A percentile compares a stretch with the other conserved stretches of the same genome.
phyloP scores from a whole-genome alignment of 2,113 vertebrate genomes.

The Hemibagrus wyckioides region DNA sequence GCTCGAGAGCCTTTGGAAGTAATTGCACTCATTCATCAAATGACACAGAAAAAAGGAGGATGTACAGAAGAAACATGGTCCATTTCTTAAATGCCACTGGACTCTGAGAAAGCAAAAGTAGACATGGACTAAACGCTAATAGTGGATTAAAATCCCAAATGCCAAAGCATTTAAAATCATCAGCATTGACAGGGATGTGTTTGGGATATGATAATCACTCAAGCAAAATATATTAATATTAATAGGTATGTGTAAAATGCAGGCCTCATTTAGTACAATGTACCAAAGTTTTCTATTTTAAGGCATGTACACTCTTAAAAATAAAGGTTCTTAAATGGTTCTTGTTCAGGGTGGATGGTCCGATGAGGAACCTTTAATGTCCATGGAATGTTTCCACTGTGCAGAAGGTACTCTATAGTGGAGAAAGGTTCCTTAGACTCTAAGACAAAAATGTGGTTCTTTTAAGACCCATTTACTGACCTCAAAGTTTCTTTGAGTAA shows the following conservation, averaged over 20 bases:
- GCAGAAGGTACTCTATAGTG: too few relatives aligned
- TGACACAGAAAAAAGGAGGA: background rate
- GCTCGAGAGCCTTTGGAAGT: background rate
- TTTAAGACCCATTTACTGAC: too few relatives aligned
- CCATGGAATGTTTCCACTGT: too few relatives aligned
- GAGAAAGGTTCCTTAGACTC: too few relatives aligned
- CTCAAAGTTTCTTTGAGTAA: too few relatives aligned
- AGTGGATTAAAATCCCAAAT: background rate
- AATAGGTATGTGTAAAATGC: background rate
- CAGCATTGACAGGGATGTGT: background rate
- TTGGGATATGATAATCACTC: background rate
- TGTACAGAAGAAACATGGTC: background rate
- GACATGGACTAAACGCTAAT: background rate
- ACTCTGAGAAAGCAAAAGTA: background rate
- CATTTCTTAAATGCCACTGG: constrained; percentile 5
- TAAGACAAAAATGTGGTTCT: too few relatives aligned
- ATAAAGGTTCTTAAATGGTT: too few relatives aligned
- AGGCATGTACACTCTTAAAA: background rate
- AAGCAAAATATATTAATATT: background rate
- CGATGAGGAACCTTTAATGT: too few relatives aligned
- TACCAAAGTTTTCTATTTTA: background rate
- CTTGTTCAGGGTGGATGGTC: too few relatives aligned
- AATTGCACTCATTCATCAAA: constrained; percentile 23
- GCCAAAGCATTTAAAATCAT: constrained; percentile 6
- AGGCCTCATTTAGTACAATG: background rate